phyloP scores from a whole-genome alignment of 2,113 vertebrate species.

The Numida meleagris region DNA sequence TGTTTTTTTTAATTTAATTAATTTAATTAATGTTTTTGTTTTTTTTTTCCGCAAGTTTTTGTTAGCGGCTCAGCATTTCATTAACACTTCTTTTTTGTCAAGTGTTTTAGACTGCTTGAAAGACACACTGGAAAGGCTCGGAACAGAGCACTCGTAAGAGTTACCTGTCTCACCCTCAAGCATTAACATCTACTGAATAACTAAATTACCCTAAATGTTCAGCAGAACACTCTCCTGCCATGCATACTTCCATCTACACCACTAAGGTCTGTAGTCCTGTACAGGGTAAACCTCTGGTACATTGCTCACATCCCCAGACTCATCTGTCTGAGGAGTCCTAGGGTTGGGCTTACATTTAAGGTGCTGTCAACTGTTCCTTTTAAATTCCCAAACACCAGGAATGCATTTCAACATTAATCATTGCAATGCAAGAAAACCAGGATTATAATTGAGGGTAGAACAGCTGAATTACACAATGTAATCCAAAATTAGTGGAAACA shows the following conservation, averaged over 20 bases:
- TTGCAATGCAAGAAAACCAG: background rate
- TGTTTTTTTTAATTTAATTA: too few relatives aligned
- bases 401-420: background rate
- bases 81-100: background rate
- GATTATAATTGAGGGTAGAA: background rate
- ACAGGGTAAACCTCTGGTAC: background rate
- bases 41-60: too few relatives aligned
- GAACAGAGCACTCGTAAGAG: background rate
- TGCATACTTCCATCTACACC: background rate
- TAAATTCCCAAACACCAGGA: background rate
- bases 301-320: background rate
- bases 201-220: background rate
- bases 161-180: background rate
- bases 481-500: background rate
- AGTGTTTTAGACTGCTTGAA: background rate
- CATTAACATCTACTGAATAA: background rate
- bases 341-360: too few relatives aligned
- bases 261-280: background rate
- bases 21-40: too few relatives aligned
- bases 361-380: background rate
- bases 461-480: background rate
- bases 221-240: background rate
- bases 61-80: background rate
- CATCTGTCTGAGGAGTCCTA: background rate
- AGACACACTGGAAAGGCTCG: background rate